A percentile compares a stretch with the other conserved stretches of the same genome.
phyloP scores from a whole-genome alignment of 2,113 vertebrate species.

The Porphyrio hochstetteri region DNA sequence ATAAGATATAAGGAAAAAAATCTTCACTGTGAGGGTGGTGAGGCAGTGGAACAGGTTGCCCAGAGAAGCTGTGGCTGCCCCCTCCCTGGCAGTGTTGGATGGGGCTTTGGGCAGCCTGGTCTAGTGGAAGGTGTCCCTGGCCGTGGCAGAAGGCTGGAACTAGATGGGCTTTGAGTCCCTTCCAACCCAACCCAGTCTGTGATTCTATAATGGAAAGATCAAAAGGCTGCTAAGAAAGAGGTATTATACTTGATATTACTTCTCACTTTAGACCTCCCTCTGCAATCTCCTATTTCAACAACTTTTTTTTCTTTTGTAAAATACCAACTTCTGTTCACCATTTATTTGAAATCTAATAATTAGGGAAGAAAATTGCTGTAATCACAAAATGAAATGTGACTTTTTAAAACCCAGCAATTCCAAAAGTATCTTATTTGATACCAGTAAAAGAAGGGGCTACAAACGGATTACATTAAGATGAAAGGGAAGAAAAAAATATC shows the following conservation, averaged over 20 bases:
- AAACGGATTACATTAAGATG: neutral
- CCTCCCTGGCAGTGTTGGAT: no score
- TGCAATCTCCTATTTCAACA: neutral
- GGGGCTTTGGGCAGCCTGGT: no score
- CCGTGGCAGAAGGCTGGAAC: no score
- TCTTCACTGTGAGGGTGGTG: no score
- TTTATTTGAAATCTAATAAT: neutral
- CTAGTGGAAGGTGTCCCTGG: no score
- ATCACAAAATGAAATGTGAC: neutral
- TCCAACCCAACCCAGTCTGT: no score
- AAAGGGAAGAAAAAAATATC: neutral
- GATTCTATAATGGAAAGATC: neutral
- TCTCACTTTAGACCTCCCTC: neutral
- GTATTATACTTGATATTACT: neutral
- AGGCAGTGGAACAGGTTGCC: no score
- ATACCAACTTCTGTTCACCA: neutral
- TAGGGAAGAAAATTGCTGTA: neutral
- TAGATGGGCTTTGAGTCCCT: no score
- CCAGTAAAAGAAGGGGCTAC: neutral
- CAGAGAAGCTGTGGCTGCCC: no score
- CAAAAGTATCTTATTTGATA: neutral
- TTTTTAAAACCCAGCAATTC: neutral
- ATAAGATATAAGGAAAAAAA: no score
- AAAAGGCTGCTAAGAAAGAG: neutral
- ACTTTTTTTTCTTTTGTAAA: neutral